Conservation (phyloP, 2,888 invertebrate species). For the Yponomeuta sedellus region DNA sequence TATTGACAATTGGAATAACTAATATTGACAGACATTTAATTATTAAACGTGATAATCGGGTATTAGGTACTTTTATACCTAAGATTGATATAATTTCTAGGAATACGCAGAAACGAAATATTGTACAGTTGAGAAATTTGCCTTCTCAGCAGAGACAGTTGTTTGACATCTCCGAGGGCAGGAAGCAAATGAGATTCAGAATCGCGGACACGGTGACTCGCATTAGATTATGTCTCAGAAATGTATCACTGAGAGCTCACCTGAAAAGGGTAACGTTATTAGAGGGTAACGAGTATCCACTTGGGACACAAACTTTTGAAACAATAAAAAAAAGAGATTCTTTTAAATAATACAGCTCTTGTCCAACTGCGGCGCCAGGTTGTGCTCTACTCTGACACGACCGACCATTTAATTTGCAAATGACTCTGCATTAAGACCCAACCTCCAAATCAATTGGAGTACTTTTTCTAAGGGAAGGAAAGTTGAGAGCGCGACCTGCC, state of each 20-base stretch:
- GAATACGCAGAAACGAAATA: neutral
- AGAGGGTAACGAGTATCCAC: constrained; percentile 58
- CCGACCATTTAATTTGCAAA: neutral
- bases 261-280: constrained; percentile 59
- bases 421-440: neutral
- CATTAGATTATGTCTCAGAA: constrained; percentile 48
- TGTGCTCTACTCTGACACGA: neutral
- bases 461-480: neutral
- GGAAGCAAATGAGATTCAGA: constrained; percentile 33
- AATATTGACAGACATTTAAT: neutral
- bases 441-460: neutral
- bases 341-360: neutral
- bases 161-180: constrained; percentile 16
- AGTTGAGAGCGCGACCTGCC: neutral
- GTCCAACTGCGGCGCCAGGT: neutral
- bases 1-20: constrained; percentile 5
- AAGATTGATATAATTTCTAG: neutral
- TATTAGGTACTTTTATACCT: neutral
- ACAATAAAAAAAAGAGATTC: neutral
- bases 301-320: constrained; percentile 22
- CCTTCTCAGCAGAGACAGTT: neutral
- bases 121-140: neutral
- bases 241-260: constrained; percentile 46
- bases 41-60: neutral
- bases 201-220: constrained; percentile 32